A percentile compares a stretch with the other conserved stretches of the same genome.
phyloP scores from a whole-genome alignment of 92 coral and sea anemone genomes.

The Nematostella vectensis region DNA sequence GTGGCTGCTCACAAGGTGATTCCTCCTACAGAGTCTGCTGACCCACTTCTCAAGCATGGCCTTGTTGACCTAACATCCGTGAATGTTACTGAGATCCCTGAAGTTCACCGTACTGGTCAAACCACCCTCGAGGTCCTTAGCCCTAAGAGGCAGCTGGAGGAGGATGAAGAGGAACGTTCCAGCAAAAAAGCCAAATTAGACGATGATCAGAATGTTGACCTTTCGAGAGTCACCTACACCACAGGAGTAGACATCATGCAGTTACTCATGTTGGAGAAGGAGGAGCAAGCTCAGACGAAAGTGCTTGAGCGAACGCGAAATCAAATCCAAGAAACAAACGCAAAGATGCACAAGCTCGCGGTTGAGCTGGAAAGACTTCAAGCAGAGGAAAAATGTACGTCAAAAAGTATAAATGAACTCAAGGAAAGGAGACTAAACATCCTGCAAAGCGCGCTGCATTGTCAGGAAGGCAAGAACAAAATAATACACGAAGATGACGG shows the following conservation, averaged over 20 bases:
- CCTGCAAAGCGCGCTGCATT: constrained; percentile 54
- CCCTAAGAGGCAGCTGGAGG: constrained; percentile 10
- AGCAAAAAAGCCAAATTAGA: constrained; percentile 32
- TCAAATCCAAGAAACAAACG: constrained; percentile 48
- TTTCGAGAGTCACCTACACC: constrained; percentile 22
- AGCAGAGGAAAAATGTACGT: constrained; percentile 62
- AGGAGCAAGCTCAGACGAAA: constrained; percentile 76
- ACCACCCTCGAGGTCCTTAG: background rate
- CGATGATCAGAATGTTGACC: constrained; percentile 9
- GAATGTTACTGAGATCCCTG: background rate
- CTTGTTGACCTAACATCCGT: constrained; percentile 30
- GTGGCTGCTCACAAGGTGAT: background rate
- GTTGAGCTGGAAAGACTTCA: constrained; percentile 74
- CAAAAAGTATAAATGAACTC: constrained; percentile 51
- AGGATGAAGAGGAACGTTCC: constrained; percentile 7
- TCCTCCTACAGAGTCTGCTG: background rate
- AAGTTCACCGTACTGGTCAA: background rate
- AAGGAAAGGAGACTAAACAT: constrained; percentile 59
- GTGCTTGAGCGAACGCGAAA: constrained; percentile 58
- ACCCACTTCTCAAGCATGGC: constrained; percentile 18
- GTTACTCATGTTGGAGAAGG: constrained; percentile 72
- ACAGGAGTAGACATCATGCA: constrained; percentile 70
- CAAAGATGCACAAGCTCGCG: constrained; percentile 72
- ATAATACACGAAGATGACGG: background rate
- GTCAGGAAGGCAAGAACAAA: background rate